phyloP scores from a whole-genome alignment of 2,113 vertebrate genomes.

The Corythornis vintsioides region DNA sequence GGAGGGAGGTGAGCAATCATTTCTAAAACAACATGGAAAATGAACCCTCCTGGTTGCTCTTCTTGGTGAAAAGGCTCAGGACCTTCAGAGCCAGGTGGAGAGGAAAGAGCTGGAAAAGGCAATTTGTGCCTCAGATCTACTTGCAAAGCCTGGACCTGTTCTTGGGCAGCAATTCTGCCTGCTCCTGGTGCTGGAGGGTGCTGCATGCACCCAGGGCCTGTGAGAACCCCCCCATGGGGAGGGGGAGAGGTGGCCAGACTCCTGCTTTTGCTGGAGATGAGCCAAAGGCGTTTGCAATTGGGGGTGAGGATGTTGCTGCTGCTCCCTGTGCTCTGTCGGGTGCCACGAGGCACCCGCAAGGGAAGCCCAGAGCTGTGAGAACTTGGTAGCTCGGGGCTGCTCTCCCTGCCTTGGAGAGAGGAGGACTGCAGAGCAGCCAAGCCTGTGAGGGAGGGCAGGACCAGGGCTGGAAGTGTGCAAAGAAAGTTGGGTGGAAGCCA shows the following conservation, averaged over 20 bases:
- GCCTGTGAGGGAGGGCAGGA: not conserved
- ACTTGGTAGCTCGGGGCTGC: not conserved
- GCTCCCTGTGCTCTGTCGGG: accelerated
- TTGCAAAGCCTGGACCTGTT: too few species aligned
- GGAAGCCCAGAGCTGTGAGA: not conserved
- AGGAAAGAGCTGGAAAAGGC: not conserved
- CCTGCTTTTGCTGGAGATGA: not conserved
- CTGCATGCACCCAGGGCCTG: not conserved
- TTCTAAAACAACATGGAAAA: not conserved
- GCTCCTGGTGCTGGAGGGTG: not conserved
- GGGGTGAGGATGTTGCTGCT: accelerated
- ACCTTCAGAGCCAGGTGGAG: not conserved
- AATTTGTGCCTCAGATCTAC: too few species aligned
- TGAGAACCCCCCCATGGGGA: not conserved
- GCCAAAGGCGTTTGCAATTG: not conserved
- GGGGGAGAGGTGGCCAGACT: not conserved
- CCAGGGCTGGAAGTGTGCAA: not conserved
- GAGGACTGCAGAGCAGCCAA: not conserved
- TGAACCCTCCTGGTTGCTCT: not conserved
- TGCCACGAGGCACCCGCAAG: not conserved
- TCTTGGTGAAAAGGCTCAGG: not conserved
- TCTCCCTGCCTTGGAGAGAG: not conserved
- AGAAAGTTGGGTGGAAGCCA: slow-evolving; percentile 11
- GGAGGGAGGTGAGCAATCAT: not conserved
- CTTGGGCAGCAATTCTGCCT: not conserved